Evolutionary conservation across 64 coral and sea anemone species (phyloP), one percentile per base, ranked within the genome.

Genomic region (Montipora cactus): DNA sequence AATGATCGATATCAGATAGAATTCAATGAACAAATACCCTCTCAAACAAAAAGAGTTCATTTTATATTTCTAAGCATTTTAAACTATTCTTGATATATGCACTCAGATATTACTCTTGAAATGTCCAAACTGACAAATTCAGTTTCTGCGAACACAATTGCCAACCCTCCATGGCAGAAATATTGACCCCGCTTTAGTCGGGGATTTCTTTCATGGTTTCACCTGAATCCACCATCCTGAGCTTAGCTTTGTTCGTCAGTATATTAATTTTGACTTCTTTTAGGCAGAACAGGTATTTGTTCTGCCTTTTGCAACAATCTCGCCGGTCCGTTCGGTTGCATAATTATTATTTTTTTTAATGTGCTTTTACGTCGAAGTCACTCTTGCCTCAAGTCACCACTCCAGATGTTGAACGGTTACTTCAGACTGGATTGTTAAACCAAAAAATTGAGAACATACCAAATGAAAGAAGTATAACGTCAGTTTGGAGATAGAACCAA

Each of bases 381-480:
- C 37, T 37, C 37, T 37, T 37, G 37, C 37, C 37, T 37, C 2
- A 37, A 37, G 37, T 37, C 37, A 37, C 37, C 37, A 37, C 37
- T 37, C 37, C 37, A 37, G 37, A 16, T 72, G 82, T 23, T 48
- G 59, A 86, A 71, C 46, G 82, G 61, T 64, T 12, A 1, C 76
- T 78, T 78, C 49, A 49, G 15, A 44, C 82, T 71, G 64, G 66
- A 46, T 86, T 86, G 66, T 21, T 11, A 23, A 71, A 71, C 5
- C 10, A 21, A 23, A 20, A 23, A 23, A 21, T 5, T 19, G 19
- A 79, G 47, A 59, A 21, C 10, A 37, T 21, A 49, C 46, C 46
- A 86, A 71, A 86, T 86, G 46, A 49, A 71, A 86, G 18, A 51
- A 86, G 66, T 13, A 71, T 66, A 50, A 68, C 3, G 62, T 66